phyloP scores from a whole-genome alignment of 2,888 invertebrate genomes.

The Piscicola geometra region DNA sequence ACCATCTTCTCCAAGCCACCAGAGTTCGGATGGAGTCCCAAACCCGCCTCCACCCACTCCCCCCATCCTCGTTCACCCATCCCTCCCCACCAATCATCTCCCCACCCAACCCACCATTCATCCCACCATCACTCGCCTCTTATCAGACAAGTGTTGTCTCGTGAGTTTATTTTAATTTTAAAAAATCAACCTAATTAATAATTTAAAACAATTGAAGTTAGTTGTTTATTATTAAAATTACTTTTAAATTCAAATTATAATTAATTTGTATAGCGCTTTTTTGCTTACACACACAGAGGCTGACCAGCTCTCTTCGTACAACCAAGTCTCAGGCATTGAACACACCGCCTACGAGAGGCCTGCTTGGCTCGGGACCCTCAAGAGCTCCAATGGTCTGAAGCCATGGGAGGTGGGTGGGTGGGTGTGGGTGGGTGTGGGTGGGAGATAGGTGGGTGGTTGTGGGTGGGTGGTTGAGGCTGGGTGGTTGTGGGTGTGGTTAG shows the following conservation, averaged over 20 bases:
- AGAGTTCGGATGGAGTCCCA: conserved; percentile 36
- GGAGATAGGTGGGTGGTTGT: too few relatives aligned
- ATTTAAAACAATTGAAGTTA: neutral
- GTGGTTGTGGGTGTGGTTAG: neutral
- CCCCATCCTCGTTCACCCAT: neutral
- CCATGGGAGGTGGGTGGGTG: conserved; percentile 46
- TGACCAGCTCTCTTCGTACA: conserved; percentile 1
- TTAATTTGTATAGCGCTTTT: neutral
- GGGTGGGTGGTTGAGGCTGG: neutral
- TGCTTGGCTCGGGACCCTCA: conserved; percentile 47
- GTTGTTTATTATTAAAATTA: neutral
- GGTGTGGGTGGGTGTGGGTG: too few relatives aligned
- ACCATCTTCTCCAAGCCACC: conserved; percentile 11
- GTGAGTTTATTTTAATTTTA: conserved; percentile 2
- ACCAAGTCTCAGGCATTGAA: neutral
- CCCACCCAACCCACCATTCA: neutral
- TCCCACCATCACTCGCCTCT: neutral
- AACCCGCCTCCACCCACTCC: neutral
- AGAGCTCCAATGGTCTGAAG: conserved; percentile 41
- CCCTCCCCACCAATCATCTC: neutral
- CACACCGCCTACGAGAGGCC: conserved; percentile 37
- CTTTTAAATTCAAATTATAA: neutral
- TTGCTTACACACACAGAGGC: neutral
- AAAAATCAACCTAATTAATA: neutral
- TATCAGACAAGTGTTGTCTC: conserved; percentile 19